A percentile compares a stretch with the other conserved stretches of the same genome.
Evolutionary conservation across 2,888 invertebrate species (phyloP).

Genomic region (Yponomeuta plumbellus): DNA sequence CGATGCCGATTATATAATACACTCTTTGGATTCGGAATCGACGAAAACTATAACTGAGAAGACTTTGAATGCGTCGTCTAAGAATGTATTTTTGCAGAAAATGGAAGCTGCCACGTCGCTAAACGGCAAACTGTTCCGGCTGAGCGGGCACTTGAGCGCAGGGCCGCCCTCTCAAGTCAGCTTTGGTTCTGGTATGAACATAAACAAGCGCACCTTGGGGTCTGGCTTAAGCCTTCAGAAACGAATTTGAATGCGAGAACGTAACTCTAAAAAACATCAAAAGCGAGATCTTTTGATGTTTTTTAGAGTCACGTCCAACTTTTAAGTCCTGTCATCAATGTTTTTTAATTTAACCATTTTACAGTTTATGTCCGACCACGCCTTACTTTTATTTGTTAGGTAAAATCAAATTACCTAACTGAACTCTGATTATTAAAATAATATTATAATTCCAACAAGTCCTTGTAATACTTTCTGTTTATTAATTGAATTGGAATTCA

Average conservation of each 20-base stretch:
- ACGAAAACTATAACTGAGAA: constrained; percentile 62
- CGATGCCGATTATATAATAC: constrained; percentile 60
- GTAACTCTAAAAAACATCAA: too few species aligned
- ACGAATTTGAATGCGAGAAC: not conserved
- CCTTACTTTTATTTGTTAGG: too few species aligned
- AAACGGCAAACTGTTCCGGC: constrained; percentile 54
- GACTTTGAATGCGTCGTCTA: constrained; percentile 51
- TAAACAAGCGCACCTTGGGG: not conserved
- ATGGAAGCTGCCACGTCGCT: constrained; percentile 66
- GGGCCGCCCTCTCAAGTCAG: constrained; percentile 52
- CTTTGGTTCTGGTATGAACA: constrained; percentile 27
- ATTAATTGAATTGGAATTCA: too few species aligned
- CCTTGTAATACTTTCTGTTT: too few species aligned
- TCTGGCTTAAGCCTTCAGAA: not conserved
- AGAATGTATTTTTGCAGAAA: constrained; percentile 59
- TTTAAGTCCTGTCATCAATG: not conserved
- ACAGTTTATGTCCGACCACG: too few species aligned
- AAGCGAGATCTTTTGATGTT: not conserved
- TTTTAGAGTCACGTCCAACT: not conserved
- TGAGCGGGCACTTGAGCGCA: constrained; percentile 52
- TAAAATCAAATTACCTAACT: too few species aligned
- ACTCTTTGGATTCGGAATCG: constrained; percentile 56
- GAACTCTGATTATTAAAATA: too few species aligned
- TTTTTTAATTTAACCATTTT: too few species aligned
- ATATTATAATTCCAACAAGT: too few species aligned